These are phyloP conservation scores for Cherax quadricarinatus DNA, from an alignment of 1,140 invertebrate genomes.

Conservation along the genomic window DNA sequence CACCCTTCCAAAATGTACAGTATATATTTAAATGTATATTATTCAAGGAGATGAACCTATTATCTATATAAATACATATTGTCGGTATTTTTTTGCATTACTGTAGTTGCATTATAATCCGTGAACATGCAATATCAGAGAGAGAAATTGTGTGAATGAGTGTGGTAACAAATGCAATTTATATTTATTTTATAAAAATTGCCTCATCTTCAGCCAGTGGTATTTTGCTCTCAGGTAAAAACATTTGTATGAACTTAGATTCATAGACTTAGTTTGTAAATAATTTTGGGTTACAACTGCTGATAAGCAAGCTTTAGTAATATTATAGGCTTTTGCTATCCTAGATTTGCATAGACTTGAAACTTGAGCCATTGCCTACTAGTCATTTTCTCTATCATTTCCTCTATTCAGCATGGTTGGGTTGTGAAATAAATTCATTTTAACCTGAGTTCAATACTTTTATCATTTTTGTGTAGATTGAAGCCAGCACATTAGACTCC, in stretches of 20 bases:
- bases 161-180: not conserved
- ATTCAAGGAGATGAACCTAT: not conserved
- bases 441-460: not conserved
- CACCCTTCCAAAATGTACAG: too few species aligned
- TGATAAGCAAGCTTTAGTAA: not conserved
- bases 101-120: not conserved
- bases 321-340: not conserved
- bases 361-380: not conserved
- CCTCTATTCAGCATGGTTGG: conserved; percentile 4
- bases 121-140: not conserved
- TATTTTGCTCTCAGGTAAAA: not conserved
- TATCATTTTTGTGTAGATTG: not conserved
- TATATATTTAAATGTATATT: not conserved
- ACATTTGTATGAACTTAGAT: not conserved
- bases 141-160: not conserved
- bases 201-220: not conserved
- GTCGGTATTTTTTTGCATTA: not conserved
- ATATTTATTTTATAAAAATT: not conserved
- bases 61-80: too few species aligned
- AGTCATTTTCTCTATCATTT: not conserved
- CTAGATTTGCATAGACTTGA: not conserved
- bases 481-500: not conserved
- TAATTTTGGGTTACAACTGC: not conserved
- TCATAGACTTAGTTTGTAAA: not conserved
- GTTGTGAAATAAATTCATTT: not conserved